These are phyloP conservation scores for Paracentrotus lividus DNA, from an alignment of 53 echinoderm and acorn worm species.

Conservation along the genomic window DNA sequence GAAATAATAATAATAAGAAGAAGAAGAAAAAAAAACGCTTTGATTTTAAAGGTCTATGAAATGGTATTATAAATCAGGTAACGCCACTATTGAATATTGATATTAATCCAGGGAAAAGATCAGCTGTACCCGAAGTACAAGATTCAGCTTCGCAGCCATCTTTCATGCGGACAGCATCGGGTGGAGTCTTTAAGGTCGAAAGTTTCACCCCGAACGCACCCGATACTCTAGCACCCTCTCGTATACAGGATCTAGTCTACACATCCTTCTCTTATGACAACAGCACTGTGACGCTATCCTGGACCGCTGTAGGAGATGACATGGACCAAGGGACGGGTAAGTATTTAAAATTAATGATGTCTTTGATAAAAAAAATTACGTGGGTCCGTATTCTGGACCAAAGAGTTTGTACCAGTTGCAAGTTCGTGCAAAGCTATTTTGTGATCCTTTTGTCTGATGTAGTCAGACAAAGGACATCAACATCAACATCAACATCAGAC, in stretches of 20 bases:
- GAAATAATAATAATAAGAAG: too few species aligned
- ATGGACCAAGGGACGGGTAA: slow-evolving; percentile 62
- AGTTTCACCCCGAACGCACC: background rate
- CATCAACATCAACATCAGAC: too few species aligned
- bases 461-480: too few species aligned
- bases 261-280: slow-evolving; percentile 42
- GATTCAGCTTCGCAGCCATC: background rate
- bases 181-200: slow-evolving; percentile 48
- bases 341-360: background rate
- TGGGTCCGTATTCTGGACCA: too few species aligned
- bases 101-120: background rate
- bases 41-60: too few species aligned
- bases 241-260: slow-evolving; percentile 48
- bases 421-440: too few species aligned
- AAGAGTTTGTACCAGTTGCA: too few species aligned
- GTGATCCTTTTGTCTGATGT: too few species aligned
- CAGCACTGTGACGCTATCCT: slow-evolving; percentile 56
- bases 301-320: slow-evolving; percentile 68
- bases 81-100: background rate
- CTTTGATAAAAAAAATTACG: background rate
- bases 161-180: slow-evolving; percentile 57
- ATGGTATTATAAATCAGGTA: too few species aligned
- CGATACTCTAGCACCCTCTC: slow-evolving; percentile 29
- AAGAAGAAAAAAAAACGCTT: too few species aligned
- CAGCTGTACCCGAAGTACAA: background rate